These are phyloP conservation scores for Leucopternis melanops DNA, from an alignment of 2,113 vertebrate species.

Conservation along the genomic window DNA sequence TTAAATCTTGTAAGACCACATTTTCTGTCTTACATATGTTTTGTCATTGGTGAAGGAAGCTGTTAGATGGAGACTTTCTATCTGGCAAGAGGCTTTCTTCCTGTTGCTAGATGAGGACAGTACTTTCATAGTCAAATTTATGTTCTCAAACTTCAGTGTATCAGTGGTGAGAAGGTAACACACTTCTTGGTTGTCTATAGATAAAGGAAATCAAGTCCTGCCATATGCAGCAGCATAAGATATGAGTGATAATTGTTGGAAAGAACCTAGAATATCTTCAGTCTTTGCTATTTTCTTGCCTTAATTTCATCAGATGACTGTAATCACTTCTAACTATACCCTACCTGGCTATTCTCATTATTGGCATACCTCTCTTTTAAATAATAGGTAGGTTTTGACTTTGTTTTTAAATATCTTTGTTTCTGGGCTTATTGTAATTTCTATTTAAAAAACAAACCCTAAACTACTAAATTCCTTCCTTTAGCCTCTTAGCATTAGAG, in stretches of 20 bases:
- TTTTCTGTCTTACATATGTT: background rate
- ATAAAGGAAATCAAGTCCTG: background rate
- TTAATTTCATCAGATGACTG: background rate
- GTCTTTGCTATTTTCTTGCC: background rate
- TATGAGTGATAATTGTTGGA: background rate
- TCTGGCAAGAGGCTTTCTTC: background rate
- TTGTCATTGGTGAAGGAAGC: background rate
- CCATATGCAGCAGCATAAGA: background rate
- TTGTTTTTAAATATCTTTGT: background rate
- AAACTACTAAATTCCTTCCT: background rate
- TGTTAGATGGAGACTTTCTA: background rate
- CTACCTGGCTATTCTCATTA: background rate
- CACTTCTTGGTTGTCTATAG: background rate
- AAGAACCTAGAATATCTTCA: background rate
- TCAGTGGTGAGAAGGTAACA: background rate
- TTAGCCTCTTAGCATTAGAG: background rate
- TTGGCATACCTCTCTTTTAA: background rate
- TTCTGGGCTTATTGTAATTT: background rate
- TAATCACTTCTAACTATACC: background rate
- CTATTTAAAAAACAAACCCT: background rate
- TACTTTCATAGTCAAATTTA: background rate
- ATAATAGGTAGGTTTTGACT: background rate
- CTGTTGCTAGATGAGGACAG: background rate
- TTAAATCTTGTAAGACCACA: background rate
- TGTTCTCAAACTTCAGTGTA: background rate